Conservation (phyloP, 2,797 vertebrate genomes). For the Mastacembelus armatus region DNA sequence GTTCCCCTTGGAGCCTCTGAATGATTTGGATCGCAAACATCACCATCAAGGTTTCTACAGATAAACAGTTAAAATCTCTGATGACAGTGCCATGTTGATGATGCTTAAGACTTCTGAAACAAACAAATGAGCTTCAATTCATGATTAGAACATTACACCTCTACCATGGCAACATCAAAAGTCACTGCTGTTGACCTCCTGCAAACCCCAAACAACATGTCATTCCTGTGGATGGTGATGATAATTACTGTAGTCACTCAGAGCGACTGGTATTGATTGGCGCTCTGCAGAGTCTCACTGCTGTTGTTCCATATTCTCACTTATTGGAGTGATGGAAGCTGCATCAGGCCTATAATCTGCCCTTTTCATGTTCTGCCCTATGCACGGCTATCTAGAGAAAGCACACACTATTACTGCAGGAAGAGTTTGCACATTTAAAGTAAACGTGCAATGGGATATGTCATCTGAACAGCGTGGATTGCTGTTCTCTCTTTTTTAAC, state of each 20-base stretch:
- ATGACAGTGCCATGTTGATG: neutral
- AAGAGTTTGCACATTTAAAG: conserved; percentile 12
- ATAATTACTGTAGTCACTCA: conserved; percentile 41
- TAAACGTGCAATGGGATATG: conserved; percentile 11
- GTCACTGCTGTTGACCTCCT: conserved; percentile 34
- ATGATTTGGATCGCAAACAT: conserved; percentile 24
- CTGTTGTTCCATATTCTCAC: conserved; percentile 35
- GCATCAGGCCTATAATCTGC: conserved; percentile 30
- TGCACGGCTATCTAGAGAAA: neutral
- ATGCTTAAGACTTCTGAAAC: conserved; percentile 21
- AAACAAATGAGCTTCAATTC: neutral
- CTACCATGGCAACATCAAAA: conserved; percentile 32
- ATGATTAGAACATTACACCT: neutral
- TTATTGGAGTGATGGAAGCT: conserved; percentile 22
- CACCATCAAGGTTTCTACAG: too few species aligned
- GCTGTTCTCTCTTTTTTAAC: conserved; percentile 23
- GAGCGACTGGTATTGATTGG: conserved; percentile 45
- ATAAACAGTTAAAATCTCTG: too few species aligned
- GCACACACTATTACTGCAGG: conserved; percentile 8
- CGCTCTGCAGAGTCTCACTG: conserved; percentile 19
- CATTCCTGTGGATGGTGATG: conserved; percentile 36
- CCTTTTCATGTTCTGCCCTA: conserved; percentile 13
- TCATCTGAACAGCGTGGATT: conserved; percentile 37
- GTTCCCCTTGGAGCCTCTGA: neutral
- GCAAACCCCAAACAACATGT: conserved; percentile 12